Conservation (phyloP, 2,113 vertebrate species). For the Nicator chloris region DNA sequence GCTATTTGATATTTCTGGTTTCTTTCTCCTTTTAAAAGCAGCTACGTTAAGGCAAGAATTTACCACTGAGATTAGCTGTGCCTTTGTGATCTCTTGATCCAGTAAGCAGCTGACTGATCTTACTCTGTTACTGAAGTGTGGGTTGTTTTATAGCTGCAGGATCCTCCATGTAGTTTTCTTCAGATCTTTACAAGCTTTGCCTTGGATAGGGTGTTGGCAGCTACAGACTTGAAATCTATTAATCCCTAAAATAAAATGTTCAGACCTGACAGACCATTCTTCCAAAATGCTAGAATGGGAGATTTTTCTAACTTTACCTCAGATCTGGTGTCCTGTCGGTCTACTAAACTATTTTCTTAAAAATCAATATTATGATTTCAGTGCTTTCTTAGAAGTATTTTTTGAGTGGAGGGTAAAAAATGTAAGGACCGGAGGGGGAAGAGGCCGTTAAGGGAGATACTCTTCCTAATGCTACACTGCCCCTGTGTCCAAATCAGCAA, state of each 20-base stretch:
- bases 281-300: neutral
- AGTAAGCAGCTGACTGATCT: neutral
- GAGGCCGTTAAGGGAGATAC: neutral
- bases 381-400: neutral
- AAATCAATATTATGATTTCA: neutral
- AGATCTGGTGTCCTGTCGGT: neutral
- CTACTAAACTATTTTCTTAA: neutral
- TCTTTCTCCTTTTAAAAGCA: neutral
- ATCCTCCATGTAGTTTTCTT: neutral
- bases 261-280: neutral
- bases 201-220: neutral
- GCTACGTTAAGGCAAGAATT: neutral
- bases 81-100: neutral
- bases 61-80: neutral
- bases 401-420: neutral
- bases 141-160: neutral
- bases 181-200: neutral
- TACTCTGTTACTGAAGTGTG: neutral
- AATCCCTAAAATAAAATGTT: neutral
- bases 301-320: neutral
- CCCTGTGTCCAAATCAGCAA: neutral
- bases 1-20: neutral
- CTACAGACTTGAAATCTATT: neutral
- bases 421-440: neutral
- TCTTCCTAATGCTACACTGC: neutral